These are phyloP conservation scores for Troides aeacus DNA, from an alignment of 2,888 invertebrate genomes.

Conservation along the genomic window DNA sequence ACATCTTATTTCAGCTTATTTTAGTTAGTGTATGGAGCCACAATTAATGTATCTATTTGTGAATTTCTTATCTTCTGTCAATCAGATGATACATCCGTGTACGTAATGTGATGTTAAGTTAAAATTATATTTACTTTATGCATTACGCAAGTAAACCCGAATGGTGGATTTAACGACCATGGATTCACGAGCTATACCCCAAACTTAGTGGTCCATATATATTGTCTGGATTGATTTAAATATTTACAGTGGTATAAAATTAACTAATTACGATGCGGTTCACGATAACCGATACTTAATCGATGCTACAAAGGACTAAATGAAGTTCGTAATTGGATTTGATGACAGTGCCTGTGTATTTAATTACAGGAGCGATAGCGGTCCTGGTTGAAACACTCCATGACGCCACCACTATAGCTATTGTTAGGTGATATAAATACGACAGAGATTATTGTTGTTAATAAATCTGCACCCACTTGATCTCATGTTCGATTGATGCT, in stretches of 20 bases:
- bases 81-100: too few relatives aligned
- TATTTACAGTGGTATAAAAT: background rate
- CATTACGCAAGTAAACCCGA: too few relatives aligned
- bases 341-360: background rate
- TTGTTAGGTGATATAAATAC: background rate
- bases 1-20: too few relatives aligned
- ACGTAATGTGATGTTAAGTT: too few relatives aligned
- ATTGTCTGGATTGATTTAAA: background rate
- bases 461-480: background rate
- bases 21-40: too few relatives aligned
- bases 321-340: constrained; percentile 6
- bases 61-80: too few relatives aligned
- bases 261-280: background rate
- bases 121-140: too few relatives aligned
- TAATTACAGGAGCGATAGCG: background rate
- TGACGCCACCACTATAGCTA: background rate
- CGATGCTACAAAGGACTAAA: background rate
- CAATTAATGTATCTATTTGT: too few relatives aligned
- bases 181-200: too few relatives aligned
- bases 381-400: background rate
- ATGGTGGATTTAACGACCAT: too few relatives aligned
- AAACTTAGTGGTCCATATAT: background rate
- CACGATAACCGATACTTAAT: background rate
- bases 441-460: background rate
- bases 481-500: too few relatives aligned